phyloP scores from a whole-genome alignment of 2,888 invertebrate genomes.

The Leucophenga maculata region DNA sequence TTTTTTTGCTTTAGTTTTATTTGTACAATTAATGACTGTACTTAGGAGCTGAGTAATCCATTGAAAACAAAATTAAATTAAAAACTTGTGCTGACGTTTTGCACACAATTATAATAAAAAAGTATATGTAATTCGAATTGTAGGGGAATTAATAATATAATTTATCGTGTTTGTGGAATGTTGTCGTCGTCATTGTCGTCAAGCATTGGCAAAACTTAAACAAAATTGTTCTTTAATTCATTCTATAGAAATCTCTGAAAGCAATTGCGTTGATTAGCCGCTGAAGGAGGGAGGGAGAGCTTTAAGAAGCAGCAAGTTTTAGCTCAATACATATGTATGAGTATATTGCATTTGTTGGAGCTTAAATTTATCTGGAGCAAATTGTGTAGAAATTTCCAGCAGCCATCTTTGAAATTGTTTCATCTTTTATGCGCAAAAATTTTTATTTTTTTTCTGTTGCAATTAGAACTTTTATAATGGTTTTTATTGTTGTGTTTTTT shows the following conservation, averaged over 20 bases:
- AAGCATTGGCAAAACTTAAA: neutral
- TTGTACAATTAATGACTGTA: slow-evolving; percentile 15
- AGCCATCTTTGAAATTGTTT: no score
- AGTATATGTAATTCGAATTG: neutral
- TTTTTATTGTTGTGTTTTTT: neutral
- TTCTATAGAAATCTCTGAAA: neutral
- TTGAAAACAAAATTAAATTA: neutral
- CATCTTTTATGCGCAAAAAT: neutral
- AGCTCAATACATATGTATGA: no score
- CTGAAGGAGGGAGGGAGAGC: no score
- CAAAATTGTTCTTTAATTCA: neutral
- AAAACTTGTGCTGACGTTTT: neutral
- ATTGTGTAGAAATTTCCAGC: neutral
- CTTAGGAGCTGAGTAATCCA: slow-evolving; percentile 3
- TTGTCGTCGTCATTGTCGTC: neutral
- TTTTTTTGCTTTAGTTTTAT: neutral
- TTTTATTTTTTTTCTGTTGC: neutral
- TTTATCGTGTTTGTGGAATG: no score
- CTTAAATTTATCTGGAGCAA: no score
- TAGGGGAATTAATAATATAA: neutral
- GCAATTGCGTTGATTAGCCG: neutral
- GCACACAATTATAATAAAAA: neutral
- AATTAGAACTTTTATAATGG: neutral
- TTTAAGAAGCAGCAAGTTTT: neutral
- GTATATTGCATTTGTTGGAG: no score